These are phyloP conservation scores for Muntiacus reevesi DNA, from an alignment of 2,113 vertebrate genomes.

Conservation along the genomic window DNA sequence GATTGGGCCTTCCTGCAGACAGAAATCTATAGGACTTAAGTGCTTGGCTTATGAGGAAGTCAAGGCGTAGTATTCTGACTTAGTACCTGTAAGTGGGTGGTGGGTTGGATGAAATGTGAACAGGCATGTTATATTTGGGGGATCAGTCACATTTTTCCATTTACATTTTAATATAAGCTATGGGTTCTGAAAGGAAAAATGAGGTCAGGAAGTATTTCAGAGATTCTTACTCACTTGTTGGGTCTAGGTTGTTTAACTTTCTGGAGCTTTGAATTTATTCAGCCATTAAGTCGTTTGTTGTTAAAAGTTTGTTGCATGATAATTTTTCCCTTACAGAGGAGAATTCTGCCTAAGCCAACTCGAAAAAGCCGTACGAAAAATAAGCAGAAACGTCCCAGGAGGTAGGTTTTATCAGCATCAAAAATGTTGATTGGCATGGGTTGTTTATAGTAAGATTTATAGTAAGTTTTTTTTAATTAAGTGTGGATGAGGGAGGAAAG, in stretches of 20 bases:
- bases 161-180: accelerated
- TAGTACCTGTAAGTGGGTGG: accelerated
- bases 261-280: too few relatives aligned
- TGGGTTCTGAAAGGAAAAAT: background rate
- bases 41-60: background rate
- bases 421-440: accelerated
- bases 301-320: background rate
- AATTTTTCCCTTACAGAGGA: conserved; percentile 83
- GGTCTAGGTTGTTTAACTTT: background rate
- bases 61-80: too few relatives aligned
- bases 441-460: background rate
- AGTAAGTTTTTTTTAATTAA: accelerated
- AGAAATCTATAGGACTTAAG: accelerated
- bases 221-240: background rate
- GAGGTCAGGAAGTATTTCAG: too few relatives aligned
- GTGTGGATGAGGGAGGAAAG: accelerated
- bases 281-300: accelerated
- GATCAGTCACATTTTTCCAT: background rate
- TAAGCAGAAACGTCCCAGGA: conserved; percentile 97
- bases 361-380: conserved; percentile 98
- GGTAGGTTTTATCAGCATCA: conserved; percentile 78
- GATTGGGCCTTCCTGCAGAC: background rate
- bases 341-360: conserved; percentile 98
- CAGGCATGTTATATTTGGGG: too few relatives aligned
- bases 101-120: background rate